These are phyloP conservation scores for Collichthys lucidus DNA, from an alignment of 2,113 vertebrate species.

Conservation along the genomic window DNA sequence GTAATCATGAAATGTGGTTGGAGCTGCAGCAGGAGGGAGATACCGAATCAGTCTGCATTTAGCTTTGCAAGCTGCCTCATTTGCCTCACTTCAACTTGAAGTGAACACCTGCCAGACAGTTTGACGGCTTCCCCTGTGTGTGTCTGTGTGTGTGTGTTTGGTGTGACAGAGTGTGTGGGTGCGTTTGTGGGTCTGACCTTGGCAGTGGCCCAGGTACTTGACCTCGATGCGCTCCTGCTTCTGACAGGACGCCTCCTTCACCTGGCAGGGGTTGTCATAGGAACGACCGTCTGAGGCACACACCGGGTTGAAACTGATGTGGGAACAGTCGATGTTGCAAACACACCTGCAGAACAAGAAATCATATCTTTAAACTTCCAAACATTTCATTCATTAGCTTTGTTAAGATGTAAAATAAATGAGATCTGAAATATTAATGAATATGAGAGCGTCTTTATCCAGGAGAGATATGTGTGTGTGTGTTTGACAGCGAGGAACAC, in stretches of 20 bases:
- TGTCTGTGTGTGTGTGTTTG: constrained; percentile 1
- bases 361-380: neutral
- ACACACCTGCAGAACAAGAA: constrained; percentile 89
- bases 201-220: constrained; percentile 98
- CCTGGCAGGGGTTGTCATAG: constrained; percentile 99
- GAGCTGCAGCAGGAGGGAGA: constrained; percentile 28
- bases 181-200: constrained; percentile 86
- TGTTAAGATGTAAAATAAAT: constrained; percentile 27
- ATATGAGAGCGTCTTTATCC: constrained; percentile 28
- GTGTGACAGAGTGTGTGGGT: neutral
- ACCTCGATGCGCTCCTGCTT: constrained; percentile 99
- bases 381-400: neutral
- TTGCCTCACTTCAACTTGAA: constrained; percentile 25
- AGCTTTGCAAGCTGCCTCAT: constrained; percentile 45
- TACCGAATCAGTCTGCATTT: constrained; percentile 23
- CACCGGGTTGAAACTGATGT: constrained; percentile 99
- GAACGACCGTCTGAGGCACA: constrained; percentile 98
- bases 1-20: constrained; percentile 38
- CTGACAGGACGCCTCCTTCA: constrained; percentile 99
- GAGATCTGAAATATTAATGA: constrained; percentile 30
- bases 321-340: constrained; percentile 99
- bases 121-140: constrained; percentile 17
- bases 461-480: neutral
- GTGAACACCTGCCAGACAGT: constrained; percentile 54
- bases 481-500: constrained; percentile 21